These are phyloP conservation scores for Astropecten irregularis DNA, from an alignment of 53 echinoderm and acorn worm genomes.

Conservation along the genomic window DNA sequence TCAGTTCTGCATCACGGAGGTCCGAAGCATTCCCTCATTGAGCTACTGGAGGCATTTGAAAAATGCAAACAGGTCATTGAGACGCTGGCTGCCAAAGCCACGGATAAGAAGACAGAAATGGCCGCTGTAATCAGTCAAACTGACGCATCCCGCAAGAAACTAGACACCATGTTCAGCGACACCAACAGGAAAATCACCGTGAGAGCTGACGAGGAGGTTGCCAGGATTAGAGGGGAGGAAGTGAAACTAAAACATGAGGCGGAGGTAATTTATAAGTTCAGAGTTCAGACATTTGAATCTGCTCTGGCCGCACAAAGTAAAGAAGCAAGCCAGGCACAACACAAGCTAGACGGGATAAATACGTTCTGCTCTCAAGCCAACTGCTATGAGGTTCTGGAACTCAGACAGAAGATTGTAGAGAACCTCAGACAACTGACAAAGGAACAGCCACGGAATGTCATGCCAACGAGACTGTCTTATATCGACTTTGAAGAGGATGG, in stretches of 20 bases:
- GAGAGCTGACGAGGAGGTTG: slow-evolving; percentile 13
- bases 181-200: neutral
- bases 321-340: neutral
- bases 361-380: neutral
- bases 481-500: slow-evolving; percentile 8
- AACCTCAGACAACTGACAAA: neutral
- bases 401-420: neutral
- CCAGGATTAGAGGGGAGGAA: slow-evolving; percentile 17
- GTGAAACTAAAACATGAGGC: slow-evolving; percentile 15
- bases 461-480: neutral
- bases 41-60: neutral
- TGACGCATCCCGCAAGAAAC: neutral
- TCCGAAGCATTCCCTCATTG: neutral
- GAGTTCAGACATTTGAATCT: neutral
- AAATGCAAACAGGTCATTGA: neutral
- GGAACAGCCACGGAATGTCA: neutral
- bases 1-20: neutral
- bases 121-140: neutral
- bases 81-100: neutral
- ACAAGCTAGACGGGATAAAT: neutral
- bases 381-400: neutral
- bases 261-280: neutral
- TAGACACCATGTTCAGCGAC: neutral
- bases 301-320: neutral
- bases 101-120: neutral